These are phyloP conservation scores for Enteromius unitaeniatus DNA, from an alignment of 2,797 vertebrate genomes.

Conservation along the genomic window DNA sequence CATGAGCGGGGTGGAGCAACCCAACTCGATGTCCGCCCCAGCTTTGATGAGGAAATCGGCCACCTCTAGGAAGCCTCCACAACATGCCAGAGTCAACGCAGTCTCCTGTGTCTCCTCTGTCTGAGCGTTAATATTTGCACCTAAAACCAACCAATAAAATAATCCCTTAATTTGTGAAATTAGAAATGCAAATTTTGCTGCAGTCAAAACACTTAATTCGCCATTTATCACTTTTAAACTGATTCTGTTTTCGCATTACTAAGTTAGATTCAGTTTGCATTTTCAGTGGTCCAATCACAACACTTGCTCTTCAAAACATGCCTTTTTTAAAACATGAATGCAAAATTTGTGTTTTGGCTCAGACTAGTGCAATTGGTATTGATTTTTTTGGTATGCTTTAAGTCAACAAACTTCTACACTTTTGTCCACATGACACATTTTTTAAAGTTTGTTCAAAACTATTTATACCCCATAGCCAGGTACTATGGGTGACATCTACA, in stretches of 20 bases:
- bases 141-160: constrained; percentile 67
- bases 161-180: not conserved
- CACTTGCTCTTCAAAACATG: not conserved
- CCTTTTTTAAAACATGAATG: not conserved
- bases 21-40: constrained; percentile 96
- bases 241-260: not conserved
- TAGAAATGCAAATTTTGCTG: not conserved
- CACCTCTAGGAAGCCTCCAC: constrained; percentile 97
- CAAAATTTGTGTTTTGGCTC: not conserved
- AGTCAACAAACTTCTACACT: not conserved
- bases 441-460: not conserved
- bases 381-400: too few relatives aligned
- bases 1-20: constrained; percentile 98
- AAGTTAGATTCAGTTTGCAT: not conserved
- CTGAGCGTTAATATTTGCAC: constrained; percentile 98
- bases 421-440: not conserved
- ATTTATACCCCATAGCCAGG: not conserved
- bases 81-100: constrained; percentile 95
- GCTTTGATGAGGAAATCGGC: constrained; percentile 99
- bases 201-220: not conserved
- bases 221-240: not conserved
- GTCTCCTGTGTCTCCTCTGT: constrained; percentile 99
- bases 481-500: too few relatives aligned
- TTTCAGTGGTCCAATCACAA: not conserved
- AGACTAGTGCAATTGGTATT: too few relatives aligned